Base-by-base conservation (phyloP, 2,888 invertebrate species). In the Coelinius sp. region DNA sequence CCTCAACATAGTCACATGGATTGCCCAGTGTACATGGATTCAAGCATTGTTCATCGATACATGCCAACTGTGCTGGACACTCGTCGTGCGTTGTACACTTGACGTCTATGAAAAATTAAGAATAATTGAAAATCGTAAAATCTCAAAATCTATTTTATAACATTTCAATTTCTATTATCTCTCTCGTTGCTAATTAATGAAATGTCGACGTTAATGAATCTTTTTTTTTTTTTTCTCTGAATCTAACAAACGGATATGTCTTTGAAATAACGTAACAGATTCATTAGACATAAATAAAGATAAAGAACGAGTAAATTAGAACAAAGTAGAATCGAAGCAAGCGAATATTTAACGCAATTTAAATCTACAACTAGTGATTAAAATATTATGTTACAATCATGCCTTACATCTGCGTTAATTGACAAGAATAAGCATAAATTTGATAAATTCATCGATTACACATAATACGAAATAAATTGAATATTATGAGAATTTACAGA, bases 81-180 rank as follows among this genome's bases (percentile, higher is more conserved):
- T 96, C 94, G 81, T 91, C 91, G 88, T 96, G 94, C 64, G 92
- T 91, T 73, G 91, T 90, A 88, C 97, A 97, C 85, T 93, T 93
- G 85, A 94, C 91, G 89, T 94, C 95, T 95, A 87, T 70, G 81
- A 82, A n/a, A 77, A 71, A 75, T 72, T 44, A 67, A 73, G 35
- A 73, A 68, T 22, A 49, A 73, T 75, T 17, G 31, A 56, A 76
- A 75, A 80, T 70, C 74, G 69, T 73, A 56, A 63, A 74, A 75
- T 74, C 46, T 64, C 24, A 69, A 66, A 49, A 20, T 12, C n/a
- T n/a, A n/a, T n/a, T n/a, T n/a, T n/a, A n/a, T n/a, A 49, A 49
- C 0, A 49, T 6, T 14, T 49, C 2, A 12, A n/a, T 41, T 41
- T 8, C n/a, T 49, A 6, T 49, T 14, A 49, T 20, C 14, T 20